These are phyloP conservation scores for Noctuana brunneofusca DNA, from an alignment of 2,888 invertebrate genomes.

Conservation along the genomic window DNA sequence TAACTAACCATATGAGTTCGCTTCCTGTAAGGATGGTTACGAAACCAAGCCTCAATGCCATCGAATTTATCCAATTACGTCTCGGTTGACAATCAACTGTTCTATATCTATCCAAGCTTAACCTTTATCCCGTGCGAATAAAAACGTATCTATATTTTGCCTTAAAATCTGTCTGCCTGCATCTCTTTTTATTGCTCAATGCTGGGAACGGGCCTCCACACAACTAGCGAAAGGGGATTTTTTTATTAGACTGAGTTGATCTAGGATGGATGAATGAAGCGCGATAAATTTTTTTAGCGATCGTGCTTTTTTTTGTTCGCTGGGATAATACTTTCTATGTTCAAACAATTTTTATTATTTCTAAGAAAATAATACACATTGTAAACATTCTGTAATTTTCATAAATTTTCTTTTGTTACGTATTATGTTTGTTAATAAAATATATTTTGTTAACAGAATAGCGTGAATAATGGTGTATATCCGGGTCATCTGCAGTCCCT, in stretches of 20 bases:
- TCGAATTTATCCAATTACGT: slow-evolving; percentile 27
- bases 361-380: too few species aligned
- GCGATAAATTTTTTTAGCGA: too few species aligned
- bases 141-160: not conserved
- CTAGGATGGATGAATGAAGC: too few species aligned
- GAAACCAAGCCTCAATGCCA: slow-evolving; percentile 30
- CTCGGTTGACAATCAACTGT: not conserved
- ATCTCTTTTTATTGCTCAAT: too few species aligned
- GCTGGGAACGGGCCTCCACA: too few species aligned
- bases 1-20: slow-evolving; percentile 18
- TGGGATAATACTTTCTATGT: too few species aligned
- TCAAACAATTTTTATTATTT: too few species aligned
- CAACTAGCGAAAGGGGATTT: too few species aligned
- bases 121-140: not conserved
- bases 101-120: not conserved
- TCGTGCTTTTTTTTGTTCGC: too few species aligned
- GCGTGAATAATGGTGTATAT: slow-evolving; percentile 96
- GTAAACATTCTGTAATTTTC: too few species aligned
- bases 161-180: not conserved
- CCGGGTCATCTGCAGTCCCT: slow-evolving; percentile 96
- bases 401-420: too few species aligned
- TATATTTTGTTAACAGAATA: slow-evolving; percentile 88
- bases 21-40: slow-evolving; percentile 32
- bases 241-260: too few species aligned
- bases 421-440: not conserved